Percentiles rank a stretch among this genome's conserved stretches.
These are phyloP conservation scores for Drosophila ochracea DNA, from an alignment of 2,888 invertebrate species.

Conservation along the genomic window DNA sequence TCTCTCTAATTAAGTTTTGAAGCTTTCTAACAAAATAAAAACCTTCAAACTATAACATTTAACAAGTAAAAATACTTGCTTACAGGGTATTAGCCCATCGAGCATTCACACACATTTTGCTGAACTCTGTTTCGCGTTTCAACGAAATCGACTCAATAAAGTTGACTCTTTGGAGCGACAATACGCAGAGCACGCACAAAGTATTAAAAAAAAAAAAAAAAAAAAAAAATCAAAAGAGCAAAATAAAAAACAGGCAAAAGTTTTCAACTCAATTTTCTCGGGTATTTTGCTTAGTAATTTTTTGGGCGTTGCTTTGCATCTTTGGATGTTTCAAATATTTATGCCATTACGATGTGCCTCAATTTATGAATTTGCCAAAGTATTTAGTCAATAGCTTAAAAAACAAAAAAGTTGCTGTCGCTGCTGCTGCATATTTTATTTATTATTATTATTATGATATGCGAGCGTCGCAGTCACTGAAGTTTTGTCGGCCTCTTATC, in stretches of 20 bases:
- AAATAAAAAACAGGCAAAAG: slow-evolving; percentile 37
- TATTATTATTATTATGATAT: slow-evolving; percentile 59
- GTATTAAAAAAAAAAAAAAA: background rate
- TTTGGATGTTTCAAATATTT: slow-evolving; percentile 70
- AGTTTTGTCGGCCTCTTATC: slow-evolving; percentile 51
- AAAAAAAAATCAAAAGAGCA: background rate
- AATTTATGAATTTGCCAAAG: slow-evolving; percentile 79
- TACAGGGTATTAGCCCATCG: background rate
- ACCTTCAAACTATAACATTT: background rate
- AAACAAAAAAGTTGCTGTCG: slow-evolving; percentile 42
- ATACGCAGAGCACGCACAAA: slow-evolving; percentile 28
- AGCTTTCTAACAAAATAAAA: background rate
- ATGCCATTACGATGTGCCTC: slow-evolving; percentile 68
- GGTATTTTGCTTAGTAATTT: slow-evolving; percentile 54
- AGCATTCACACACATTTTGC: background rate
- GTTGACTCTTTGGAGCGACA: slow-evolving; percentile 18
- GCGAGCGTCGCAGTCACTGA: slow-evolving; percentile 10
- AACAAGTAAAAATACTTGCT: background rate
- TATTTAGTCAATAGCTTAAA: slow-evolving; percentile 78
- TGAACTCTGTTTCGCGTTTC: slow-evolving; percentile 40
- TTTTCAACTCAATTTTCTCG: slow-evolving; percentile 71
- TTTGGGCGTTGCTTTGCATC: slow-evolving; percentile 24
- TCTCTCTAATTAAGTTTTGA: background rate
- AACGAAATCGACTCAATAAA: slow-evolving; percentile 70
- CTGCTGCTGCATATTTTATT: slow-evolving; percentile 67